Percentiles rank a stretch among this genome's conserved stretches.
These are phyloP conservation scores for Muscicapa adusta DNA, from an alignment of 2,113 vertebrate species.

Conservation along the genomic window DNA sequence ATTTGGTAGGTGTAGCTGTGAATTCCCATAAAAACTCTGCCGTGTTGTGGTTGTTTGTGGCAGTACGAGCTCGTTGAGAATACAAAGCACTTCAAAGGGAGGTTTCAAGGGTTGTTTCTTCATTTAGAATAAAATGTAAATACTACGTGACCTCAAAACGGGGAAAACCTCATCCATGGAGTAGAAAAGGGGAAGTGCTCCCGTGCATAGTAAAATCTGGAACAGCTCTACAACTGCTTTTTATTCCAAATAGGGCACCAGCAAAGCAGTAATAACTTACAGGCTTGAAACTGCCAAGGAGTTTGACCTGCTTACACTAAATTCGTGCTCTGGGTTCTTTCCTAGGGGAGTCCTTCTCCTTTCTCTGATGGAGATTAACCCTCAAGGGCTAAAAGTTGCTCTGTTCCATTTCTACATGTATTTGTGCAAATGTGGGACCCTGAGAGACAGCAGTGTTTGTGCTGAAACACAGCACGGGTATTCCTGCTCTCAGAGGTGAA, in stretches of 20 bases:
- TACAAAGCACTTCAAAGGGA: neutral
- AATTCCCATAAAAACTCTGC: neutral
- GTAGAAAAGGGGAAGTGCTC: neutral
- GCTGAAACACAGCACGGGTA: neutral
- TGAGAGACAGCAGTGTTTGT: neutral
- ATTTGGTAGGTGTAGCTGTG: neutral
- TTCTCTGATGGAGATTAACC: neutral
- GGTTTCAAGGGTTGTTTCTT: neutral
- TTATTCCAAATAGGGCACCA: neutral
- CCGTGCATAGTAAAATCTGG: neutral
- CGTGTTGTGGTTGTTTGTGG: neutral
- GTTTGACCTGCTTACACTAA: neutral
- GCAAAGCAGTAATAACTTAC: neutral
- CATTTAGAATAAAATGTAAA: neutral
- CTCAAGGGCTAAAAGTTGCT: neutral
- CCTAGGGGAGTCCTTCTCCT: neutral
- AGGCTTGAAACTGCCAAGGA: neutral
- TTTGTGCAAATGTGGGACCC: neutral
- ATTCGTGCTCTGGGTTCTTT: neutral
- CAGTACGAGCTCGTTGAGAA: neutral
- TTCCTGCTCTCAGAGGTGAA: neutral
- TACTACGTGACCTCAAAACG: neutral
- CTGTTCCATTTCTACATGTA: neutral
- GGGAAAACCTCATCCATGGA: neutral
- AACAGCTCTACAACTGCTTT: neutral